These are phyloP conservation scores for Lochmaea capreae DNA, from an alignment of 2,888 invertebrate genomes.

Conservation along the genomic window DNA sequence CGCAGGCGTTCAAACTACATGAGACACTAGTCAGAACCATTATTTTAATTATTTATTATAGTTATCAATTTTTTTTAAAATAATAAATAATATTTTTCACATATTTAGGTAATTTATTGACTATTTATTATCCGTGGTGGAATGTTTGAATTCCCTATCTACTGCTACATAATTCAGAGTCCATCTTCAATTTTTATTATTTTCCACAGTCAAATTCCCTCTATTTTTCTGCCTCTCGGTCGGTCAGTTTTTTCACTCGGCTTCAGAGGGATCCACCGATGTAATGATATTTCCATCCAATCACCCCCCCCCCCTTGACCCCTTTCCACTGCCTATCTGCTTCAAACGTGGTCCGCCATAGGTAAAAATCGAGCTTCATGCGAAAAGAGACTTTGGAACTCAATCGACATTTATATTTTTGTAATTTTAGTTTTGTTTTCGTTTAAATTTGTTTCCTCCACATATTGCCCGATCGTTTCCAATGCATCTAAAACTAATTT, in stretches of 20 bases:
- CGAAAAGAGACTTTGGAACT: constrained; percentile 49
- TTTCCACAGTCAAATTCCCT: constrained; percentile 67
- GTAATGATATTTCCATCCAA: constrained; percentile 67
- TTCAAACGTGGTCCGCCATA: constrained; percentile 24
- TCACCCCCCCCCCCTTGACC: constrained; percentile 57
- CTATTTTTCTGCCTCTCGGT: constrained; percentile 67
- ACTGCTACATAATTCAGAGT: constrained; percentile 68
- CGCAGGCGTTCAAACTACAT: no score
- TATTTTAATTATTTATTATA: no score
- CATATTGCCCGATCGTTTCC: constrained; percentile 54
- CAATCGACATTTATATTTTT: constrained; percentile 58
- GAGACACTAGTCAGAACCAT: no score
- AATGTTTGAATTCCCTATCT: constrained; percentile 54
- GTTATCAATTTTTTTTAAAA: no score
- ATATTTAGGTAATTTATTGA: constrained; percentile 3
- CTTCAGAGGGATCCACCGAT: constrained; percentile 64
- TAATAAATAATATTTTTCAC: no score
- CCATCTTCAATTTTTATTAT: constrained; percentile 68
- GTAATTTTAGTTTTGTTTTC: constrained; percentile 50
- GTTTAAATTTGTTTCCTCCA: constrained; percentile 51
- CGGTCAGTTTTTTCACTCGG: constrained; percentile 62
- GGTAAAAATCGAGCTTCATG: constrained; percentile 47
- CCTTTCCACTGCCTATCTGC: constrained; percentile 52
- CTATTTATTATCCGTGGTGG: constrained; percentile 50
- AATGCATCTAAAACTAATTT: constrained; percentile 29